A percentile compares a stretch with the other conserved stretches of the same genome.
These are phyloP conservation scores for Eubucco bourcierii DNA, from an alignment of 2,113 vertebrate species.

Conservation along the genomic window DNA sequence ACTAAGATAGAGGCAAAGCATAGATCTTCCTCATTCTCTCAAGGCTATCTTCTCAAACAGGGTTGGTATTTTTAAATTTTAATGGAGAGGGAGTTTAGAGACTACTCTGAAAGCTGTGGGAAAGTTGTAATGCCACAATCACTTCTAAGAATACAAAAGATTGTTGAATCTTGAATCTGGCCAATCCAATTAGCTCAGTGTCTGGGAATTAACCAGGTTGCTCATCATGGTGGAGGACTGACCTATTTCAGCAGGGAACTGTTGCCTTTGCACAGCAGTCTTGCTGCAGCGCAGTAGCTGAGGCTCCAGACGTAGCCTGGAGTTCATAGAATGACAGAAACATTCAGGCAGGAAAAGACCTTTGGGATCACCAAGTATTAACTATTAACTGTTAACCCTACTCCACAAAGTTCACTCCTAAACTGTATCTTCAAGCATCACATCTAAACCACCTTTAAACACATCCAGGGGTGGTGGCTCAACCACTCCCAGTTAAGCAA, in stretches of 20 bases:
- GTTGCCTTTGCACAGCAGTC: not conserved
- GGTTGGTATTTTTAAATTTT: not conserved
- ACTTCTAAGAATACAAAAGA: conserved; percentile 33
- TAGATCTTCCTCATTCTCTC: conserved; percentile 26
- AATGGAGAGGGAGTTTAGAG: not conserved
- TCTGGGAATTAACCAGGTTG: conserved; percentile 8
- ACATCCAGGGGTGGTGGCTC: too few species aligned
- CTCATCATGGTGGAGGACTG: not conserved
- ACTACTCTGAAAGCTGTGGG: not conserved
- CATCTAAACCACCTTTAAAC: too few species aligned
- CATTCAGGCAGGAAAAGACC: too few species aligned
- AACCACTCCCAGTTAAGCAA: not conserved
- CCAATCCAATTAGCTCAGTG: conserved; percentile 34
- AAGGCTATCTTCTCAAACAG: conserved; percentile 38
- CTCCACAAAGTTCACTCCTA: too few species aligned
- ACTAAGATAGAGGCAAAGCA: conserved; percentile 31
- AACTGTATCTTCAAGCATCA: too few species aligned
- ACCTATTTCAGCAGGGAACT: not conserved
- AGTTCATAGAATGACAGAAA: too few species aligned
- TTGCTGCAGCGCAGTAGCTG: fast-evolving
- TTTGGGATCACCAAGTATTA: too few species aligned
- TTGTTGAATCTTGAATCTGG: conserved; percentile 14
- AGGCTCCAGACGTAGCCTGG: not conserved
- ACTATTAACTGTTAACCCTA: too few species aligned
- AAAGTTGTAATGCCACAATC: conserved; percentile 39